Percentiles rank a stretch among this genome's conserved stretches.
phyloP scores from a whole-genome alignment of 1,140 invertebrate genomes.

The Papilio dardanus region DNA sequence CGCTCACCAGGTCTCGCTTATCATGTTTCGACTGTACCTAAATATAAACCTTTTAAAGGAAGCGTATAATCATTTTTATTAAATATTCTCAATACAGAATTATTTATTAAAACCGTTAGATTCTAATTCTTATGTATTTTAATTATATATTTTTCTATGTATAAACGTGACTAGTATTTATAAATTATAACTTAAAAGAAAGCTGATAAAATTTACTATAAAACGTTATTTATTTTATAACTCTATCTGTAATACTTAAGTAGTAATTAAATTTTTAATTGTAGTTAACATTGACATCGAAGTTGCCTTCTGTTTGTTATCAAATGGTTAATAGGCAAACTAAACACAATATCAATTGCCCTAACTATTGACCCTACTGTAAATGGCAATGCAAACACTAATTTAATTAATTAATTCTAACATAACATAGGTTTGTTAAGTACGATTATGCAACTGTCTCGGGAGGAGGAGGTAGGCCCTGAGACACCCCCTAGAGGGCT shows the following conservation, averaged over 20 bases:
- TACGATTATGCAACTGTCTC: background rate
- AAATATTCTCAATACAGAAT: too few relatives aligned
- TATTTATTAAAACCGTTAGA: background rate
- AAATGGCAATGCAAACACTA: background rate
- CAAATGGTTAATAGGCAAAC: background rate
- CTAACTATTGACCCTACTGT: conserved; percentile 6
- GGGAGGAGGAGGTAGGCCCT: background rate
- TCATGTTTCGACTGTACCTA: too few relatives aligned
- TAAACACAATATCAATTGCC: background rate
- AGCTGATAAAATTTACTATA: background rate
- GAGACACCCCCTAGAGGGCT: background rate
- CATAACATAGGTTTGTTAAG: background rate
- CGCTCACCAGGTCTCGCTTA: too few relatives aligned
- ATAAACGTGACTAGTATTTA: background rate
- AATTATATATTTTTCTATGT: background rate
- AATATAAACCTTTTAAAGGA: too few relatives aligned
- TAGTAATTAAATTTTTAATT: background rate
- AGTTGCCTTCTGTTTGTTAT: background rate
- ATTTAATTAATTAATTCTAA: conserved; percentile 6
- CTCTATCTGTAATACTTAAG: background rate
- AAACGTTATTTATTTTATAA: background rate
- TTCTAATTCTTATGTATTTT: background rate
- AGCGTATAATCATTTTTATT: too few relatives aligned
- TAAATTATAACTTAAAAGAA: background rate
- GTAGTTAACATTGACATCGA: background rate